These are phyloP conservation scores for Aphaenogaster floridana DNA, from an alignment of 1,140 invertebrate species.

Conservation along the genomic window DNA sequence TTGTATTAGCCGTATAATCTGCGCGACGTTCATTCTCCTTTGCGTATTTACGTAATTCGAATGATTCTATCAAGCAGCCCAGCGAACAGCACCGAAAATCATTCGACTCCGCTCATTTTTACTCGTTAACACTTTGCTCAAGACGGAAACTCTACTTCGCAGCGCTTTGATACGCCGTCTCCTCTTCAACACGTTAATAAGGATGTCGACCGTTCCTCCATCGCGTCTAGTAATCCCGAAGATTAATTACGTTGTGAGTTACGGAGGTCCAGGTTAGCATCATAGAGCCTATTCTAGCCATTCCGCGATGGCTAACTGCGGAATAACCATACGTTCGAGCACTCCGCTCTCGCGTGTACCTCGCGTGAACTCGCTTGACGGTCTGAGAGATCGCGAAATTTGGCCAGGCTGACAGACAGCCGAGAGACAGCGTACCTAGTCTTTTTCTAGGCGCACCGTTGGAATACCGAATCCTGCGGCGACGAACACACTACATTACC, in stretches of 20 bases:
- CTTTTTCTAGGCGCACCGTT: slow-evolving; percentile 17
- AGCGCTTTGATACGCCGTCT: slow-evolving; percentile 7
- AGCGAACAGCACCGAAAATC: slow-evolving; percentile 3
- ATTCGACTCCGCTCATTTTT: slow-evolving; percentile 4
- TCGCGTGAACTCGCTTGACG: background rate
- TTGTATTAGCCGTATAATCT: slow-evolving; percentile 57
- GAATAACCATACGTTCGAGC: slow-evolving; percentile 49
- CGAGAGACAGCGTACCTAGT: background rate
- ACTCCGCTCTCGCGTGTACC: background rate
- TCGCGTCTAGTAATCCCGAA: slow-evolving; percentile 40
- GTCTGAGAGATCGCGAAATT: slow-evolving; percentile 34
- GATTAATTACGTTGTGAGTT: slow-evolving; percentile 56
- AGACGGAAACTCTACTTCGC: slow-evolving; percentile 28
- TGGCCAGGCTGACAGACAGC: background rate
- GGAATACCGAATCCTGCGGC: slow-evolving; percentile 32
- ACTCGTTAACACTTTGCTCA: slow-evolving; percentile 11
- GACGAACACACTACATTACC: slow-evolving; percentile 54
- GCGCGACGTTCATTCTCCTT: slow-evolving; percentile 22
- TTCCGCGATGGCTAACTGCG: slow-evolving; percentile 36
- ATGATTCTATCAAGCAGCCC: slow-evolving; percentile 35
- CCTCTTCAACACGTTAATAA: slow-evolving; percentile 46
- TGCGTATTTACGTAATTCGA: slow-evolving; percentile 18
- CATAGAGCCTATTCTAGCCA: background rate
- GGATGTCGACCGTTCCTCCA: slow-evolving; percentile 31
- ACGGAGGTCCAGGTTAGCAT: slow-evolving; percentile 36